Conservation (phyloP, 2,113 vertebrate species). For the Tyrannus savana region DNA sequence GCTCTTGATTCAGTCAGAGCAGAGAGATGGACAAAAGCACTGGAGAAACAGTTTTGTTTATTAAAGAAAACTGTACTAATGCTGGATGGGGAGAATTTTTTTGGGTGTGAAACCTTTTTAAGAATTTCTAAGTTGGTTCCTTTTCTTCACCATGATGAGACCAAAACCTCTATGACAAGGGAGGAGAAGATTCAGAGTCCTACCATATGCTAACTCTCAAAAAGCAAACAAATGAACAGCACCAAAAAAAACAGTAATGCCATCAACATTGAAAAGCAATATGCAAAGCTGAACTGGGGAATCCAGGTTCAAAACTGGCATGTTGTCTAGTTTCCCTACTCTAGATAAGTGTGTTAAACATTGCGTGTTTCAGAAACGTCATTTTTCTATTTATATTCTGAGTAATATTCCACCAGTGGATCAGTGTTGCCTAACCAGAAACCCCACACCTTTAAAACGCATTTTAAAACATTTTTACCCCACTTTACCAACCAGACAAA, state of each 20-base stretch:
- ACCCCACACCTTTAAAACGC: background rate
- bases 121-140: background rate
- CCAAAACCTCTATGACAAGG: background rate
- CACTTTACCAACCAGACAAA: background rate
- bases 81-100: background rate
- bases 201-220: background rate
- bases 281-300: background rate
- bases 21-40: background rate
- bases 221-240: background rate
- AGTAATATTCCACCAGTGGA: background rate
- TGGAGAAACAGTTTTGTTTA: background rate
- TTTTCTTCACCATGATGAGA: background rate
- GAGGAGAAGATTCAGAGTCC: background rate
- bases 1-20: background rate
- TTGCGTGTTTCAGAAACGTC: background rate
- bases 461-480: background rate
- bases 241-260: background rate
- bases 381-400: background rate
- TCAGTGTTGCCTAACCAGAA: background rate
- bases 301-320: background rate
- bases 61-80: background rate
- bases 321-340: background rate
- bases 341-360: background rate
- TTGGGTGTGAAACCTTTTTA: background rate
- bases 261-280: background rate